These are phyloP conservation scores for Tanypteryx hageni DNA, from an alignment of 2,888 invertebrate genomes.

Conservation along the genomic window DNA sequence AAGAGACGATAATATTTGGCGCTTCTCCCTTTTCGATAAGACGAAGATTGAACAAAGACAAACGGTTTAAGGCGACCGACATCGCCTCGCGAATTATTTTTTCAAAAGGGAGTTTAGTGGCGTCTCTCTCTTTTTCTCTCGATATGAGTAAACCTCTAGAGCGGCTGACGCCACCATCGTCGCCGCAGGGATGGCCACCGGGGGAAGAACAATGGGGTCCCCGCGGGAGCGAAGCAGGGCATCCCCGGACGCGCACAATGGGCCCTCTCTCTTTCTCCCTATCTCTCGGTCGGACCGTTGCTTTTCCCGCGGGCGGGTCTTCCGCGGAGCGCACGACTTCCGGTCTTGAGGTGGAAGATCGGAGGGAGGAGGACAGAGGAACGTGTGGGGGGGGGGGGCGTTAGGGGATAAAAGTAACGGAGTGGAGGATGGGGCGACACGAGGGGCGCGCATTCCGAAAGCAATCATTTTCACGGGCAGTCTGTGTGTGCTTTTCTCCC, in stretches of 20 bases:
- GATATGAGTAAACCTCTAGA: neutral
- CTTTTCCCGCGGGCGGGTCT: slow-evolving; percentile 39
- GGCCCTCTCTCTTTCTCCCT: neutral
- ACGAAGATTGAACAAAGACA: neutral
- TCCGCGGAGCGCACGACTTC: slow-evolving; percentile 52
- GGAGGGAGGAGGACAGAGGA: neutral
- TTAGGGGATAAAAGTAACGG: neutral
- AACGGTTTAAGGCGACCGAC: neutral
- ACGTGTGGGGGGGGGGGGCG: neutral
- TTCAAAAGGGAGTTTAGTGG: too few relatives aligned
- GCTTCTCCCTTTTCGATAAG: neutral
- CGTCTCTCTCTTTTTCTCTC: too few relatives aligned
- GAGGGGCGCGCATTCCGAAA: neutral
- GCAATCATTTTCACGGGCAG: slow-evolving; percentile 54
- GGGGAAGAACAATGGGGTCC: slow-evolving; percentile 54
- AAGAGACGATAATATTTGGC: too few relatives aligned
- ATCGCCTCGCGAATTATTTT: neutral
- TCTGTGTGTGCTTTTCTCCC: neutral
- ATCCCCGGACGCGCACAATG: neutral
- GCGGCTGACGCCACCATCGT: neutral
- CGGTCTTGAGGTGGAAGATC: slow-evolving; percentile 39
- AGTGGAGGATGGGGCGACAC: neutral
- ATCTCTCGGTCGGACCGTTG: neutral
- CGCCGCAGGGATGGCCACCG: neutral
- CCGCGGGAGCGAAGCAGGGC: slow-evolving; percentile 39